phyloP scores from a whole-genome alignment of 2,113 vertebrate species.

The Protobothrops mucrosquamatus region DNA sequence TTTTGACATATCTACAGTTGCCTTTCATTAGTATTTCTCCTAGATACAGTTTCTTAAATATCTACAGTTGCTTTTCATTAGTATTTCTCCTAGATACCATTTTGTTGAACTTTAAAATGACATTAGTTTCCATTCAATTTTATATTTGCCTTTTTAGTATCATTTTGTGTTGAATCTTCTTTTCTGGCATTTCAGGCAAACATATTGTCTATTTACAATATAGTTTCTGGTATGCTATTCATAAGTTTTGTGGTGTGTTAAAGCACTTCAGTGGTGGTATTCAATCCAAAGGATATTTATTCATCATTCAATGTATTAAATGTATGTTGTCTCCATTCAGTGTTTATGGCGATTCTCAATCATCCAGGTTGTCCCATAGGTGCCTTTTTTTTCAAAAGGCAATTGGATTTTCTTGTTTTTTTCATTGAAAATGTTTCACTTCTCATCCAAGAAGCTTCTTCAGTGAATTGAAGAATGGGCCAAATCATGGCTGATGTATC shows the following conservation, averaged over 20 bases:
- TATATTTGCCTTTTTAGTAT: neutral
- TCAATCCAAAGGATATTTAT: neutral
- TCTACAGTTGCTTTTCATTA: neutral
- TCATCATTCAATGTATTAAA: neutral
- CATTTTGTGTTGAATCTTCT: neutral
- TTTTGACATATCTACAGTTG: neutral
- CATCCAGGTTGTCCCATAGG: neutral
- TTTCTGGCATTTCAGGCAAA: neutral
- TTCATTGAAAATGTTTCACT: no score
- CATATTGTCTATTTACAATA: neutral
- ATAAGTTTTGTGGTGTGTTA: neutral
- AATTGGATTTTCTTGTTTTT: neutral
- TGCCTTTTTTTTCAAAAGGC: neutral
- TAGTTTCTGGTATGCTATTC: neutral
- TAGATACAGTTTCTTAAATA: neutral
- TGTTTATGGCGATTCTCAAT: neutral
- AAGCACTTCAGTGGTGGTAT: neutral
- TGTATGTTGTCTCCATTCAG: neutral
- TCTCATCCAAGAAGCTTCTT: no score
- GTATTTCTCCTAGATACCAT: neutral
- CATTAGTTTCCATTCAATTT: neutral
- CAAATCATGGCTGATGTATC: neutral
- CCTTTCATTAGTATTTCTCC: neutral
- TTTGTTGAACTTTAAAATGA: neutral
- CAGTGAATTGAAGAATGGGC: neutral